Base-by-base conservation (phyloP, 1,140 invertebrate genomes). In the Anagrus nilaparvatae region DNA sequence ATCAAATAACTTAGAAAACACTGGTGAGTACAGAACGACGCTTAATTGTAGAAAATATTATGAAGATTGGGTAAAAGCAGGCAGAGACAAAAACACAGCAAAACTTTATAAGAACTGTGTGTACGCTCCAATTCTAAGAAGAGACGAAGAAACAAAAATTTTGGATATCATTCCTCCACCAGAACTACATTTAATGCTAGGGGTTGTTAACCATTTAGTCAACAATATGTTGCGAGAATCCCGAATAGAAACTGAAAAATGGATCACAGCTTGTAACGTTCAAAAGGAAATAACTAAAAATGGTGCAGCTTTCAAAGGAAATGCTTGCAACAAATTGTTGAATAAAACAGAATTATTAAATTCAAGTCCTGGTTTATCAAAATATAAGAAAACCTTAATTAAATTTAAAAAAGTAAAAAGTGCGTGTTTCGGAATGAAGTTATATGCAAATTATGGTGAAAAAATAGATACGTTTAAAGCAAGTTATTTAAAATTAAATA, bases 261-360 rank as follows among this genome's bases (percentile, higher is more conserved):
- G 34, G 34, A 27, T 27, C 13, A 29, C 25, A 29, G 6, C 14
- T 21, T 45, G 43, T 24, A 38, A 45, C 17, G 43, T 45, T 14
- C 17, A 32, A 12, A 33, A 25, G 10, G 17, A 45, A 36, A 33
- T 29, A 8, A 20, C n/a, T 17, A n/a, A 46, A 7, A 40, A 40
- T 9, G 13, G 17, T 29, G 5, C 43, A 10, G 36, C 4, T 4
- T 49, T 49, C 23, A 46, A 45, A 6, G 43, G 43, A 2, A 49
- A 49, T 42, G 18, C 47, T n/a, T 44, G 47, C 18, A 44, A 43
- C 19, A 47, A 9, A 17, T 30, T 48, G 13, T n/a, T 48, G 5
- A 29, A 43, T 12, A 44, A 48, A 40, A n/a, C 42, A 21, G 32
- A 48, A 30, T 3, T 32, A 14, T 24, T 40, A 7, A 23, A 35